Evolutionary conservation across 2,113 vertebrate genomes (phyloP), one percentile per base, ranked within the genome.

Genomic region (Python bivittatus): DNA sequence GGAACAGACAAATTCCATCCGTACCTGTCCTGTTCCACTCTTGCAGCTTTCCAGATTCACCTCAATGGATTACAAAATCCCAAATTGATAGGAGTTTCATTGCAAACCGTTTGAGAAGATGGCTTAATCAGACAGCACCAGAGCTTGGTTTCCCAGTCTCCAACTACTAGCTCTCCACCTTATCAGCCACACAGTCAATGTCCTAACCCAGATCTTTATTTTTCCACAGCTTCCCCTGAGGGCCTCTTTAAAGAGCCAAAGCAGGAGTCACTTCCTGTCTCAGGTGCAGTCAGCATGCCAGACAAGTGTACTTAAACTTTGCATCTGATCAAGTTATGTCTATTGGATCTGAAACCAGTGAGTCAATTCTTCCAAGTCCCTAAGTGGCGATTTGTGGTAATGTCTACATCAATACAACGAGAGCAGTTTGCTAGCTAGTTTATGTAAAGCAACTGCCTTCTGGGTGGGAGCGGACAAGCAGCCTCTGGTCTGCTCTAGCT

Each of bases 331-430:
- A 97, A 97, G 97, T 98, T 98, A 98, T 98, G 97, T 97, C 97
- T 97, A 98, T 98, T 98, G 98, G 97, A 98, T 98, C 97, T 97
- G 97, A 98, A 98, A 98, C 98, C 97, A 98, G 97, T 97, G 97
- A 98, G 98, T 98, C 98, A 98, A 98, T 98, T 97, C 97, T 92
- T 97, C 95, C 97, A 97, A 96, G 97, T 98, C 98, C 98, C 98
- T 98, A 97, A 98, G 98, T 98, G 98, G 98, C 97, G 97, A 98
- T 98, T 98, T 98, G 98, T 98, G 98, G 98, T 98, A 98, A 98
- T 98, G 98, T 98, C 98, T 97, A 96, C 98, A 98, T 98, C 98
- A 98, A 98, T 98, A 98, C 96, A 94, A 97, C 94, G 93, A 93
- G 97, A 97, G 97, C 91, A 94, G 97, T 97, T 97, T 96, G 97